phyloP scores from a whole-genome alignment of 1,140 invertebrate species.

The Portunus trituberculatus region DNA sequence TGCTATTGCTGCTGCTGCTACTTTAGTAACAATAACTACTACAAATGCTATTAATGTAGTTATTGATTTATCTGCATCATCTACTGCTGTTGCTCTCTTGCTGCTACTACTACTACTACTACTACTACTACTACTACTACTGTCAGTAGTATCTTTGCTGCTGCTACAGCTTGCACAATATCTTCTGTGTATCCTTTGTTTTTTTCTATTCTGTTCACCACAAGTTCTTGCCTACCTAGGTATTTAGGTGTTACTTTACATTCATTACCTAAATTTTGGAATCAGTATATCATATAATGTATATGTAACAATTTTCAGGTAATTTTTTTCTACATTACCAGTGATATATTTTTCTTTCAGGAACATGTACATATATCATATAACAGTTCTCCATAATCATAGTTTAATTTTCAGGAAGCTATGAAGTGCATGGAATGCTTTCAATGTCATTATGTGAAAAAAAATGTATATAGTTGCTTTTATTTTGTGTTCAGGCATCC shows the following conservation, averaged over 20 bases:
- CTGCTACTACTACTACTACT: neutral
- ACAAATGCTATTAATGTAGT: no score
- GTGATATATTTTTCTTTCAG: neutral
- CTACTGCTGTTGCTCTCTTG: neutral
- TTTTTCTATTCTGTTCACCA: no score
- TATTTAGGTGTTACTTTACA: no score
- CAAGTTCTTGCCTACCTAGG: no score
- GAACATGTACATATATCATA: neutral
- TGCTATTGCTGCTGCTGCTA: neutral
- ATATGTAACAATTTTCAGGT: neutral
- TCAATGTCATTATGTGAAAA: slow-evolving; percentile 13
- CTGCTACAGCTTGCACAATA: no score
- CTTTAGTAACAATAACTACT: neutral
- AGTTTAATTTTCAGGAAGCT: neutral
- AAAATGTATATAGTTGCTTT: slow-evolving; percentile 25
- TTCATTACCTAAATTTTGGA: neutral
- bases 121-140: neutral
- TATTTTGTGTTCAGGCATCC: slow-evolving; percentile 32
- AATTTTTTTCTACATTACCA: neutral
- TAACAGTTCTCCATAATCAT: neutral
- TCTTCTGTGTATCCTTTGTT: no score
- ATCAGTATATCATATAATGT: neutral
- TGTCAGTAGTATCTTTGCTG: neutral
- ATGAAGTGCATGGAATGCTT: slow-evolving; percentile 8
- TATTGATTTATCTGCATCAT: no score